Evolutionary conservation across 2,113 vertebrate species (phyloP).

Genomic region (Anolis sagrei): DNA sequence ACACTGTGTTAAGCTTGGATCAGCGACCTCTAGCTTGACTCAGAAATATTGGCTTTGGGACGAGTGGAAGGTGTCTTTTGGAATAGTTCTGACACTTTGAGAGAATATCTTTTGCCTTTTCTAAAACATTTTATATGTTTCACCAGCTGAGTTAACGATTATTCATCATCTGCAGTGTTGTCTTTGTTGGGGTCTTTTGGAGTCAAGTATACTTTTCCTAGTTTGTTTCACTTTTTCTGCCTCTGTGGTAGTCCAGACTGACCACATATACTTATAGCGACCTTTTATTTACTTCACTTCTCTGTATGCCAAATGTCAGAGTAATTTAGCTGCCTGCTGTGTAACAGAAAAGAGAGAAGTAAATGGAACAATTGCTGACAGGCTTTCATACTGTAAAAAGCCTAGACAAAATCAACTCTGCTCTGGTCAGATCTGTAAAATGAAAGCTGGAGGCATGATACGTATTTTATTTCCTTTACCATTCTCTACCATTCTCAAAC

Average conservation of each 20-base stretch:
- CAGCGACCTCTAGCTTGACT: too few relatives aligned
- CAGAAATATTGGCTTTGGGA: too few relatives aligned
- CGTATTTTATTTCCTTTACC: background rate
- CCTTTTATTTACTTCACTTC: conserved; percentile 36
- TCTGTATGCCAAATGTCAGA: conserved; percentile 15
- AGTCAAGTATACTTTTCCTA: conserved; percentile 1
- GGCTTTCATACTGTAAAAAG: conserved; percentile 27
- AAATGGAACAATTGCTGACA: conserved; percentile 10
- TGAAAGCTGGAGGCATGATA: conserved; percentile 8
- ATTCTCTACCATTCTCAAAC: background rate
- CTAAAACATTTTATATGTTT: background rate
- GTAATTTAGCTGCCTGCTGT: conserved; percentile 35
- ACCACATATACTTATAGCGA: conserved; percentile 28
- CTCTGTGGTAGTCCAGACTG: background rate
- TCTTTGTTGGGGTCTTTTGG: background rate
- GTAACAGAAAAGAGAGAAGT: conserved; percentile 15
- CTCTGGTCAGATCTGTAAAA: conserved; percentile 2
- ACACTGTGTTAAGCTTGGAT: too few relatives aligned
- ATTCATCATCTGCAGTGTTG: background rate
- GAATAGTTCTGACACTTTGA: too few relatives aligned
- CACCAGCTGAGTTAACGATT: too few relatives aligned
- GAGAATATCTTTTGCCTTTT: background rate
- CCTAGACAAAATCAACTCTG: conserved; percentile 8
- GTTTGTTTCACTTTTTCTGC: conserved; percentile 2
- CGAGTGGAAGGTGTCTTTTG: too few relatives aligned